Evolutionary conservation across 1,140 invertebrate genomes (phyloP).

Genomic region (Rhynchophorus ferrugineus): DNA sequence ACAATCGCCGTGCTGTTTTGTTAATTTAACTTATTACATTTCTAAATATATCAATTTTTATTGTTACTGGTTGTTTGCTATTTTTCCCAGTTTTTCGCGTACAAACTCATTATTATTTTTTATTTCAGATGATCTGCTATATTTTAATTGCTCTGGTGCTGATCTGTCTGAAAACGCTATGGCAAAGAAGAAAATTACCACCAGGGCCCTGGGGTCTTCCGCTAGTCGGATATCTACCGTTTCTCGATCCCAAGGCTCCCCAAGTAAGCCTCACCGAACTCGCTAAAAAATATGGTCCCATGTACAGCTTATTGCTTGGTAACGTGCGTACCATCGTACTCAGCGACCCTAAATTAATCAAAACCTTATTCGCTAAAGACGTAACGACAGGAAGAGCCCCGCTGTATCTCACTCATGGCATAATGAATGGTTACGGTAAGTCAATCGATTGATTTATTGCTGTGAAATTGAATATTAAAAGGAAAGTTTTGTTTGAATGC

Average conservation of each 20-base stretch:
- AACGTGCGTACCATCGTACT: conserved; percentile 64
- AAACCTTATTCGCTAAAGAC: conserved; percentile 61
- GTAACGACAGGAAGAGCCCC: conserved; percentile 65
- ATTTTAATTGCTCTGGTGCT: too few species aligned
- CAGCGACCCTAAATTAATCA: conserved; percentile 61
- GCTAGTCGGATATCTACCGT: conserved; percentile 68
- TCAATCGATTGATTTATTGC: conserved; percentile 7
- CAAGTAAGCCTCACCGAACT: conserved; percentile 61
- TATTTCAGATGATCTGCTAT: conserved; percentile 26
- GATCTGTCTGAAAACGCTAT: conserved; percentile 8
- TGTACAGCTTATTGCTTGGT: conserved; percentile 67
- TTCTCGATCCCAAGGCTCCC: conserved; percentile 56
- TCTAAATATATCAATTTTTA: too few species aligned
- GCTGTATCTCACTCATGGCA: conserved; percentile 73
- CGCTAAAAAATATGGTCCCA: conserved; percentile 57
- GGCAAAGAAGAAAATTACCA: conserved; percentile 45
- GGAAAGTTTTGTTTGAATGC: too few species aligned
- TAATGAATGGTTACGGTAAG: conserved; percentile 79
- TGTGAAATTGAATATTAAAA: too few species aligned
- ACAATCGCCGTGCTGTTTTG: too few species aligned
- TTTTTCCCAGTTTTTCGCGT: too few species aligned
- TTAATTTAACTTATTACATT: too few species aligned
- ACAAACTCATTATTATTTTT: conserved; percentile 7
- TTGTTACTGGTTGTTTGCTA: too few species aligned
- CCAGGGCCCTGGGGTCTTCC: conserved; percentile 74